Conservation (phyloP, 53 echinoderm and acorn worm genomes). For the Paracentrotus lividus region DNA sequence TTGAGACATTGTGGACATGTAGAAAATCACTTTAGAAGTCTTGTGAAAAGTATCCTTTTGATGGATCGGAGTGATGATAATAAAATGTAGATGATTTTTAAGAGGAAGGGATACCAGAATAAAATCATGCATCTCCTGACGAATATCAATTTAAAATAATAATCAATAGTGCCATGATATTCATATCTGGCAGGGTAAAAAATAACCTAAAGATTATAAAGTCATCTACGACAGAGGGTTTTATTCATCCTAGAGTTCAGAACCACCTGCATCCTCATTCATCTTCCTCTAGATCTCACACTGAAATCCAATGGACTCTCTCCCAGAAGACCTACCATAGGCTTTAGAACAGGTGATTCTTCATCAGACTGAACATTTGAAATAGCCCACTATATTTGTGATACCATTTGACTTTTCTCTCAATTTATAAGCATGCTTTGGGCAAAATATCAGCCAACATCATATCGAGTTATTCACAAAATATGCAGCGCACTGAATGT, state of each 20-base stretch:
- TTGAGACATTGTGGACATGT: too few species aligned
- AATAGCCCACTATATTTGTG: too few species aligned
- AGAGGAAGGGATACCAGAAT: not conserved
- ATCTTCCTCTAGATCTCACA: not conserved
- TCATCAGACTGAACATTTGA: too few species aligned
- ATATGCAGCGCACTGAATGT: too few species aligned
- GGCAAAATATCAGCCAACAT: too few species aligned
- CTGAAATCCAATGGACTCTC: not conserved
- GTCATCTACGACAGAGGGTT: not conserved
- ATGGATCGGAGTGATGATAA: too few species aligned
- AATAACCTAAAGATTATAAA: not conserved
- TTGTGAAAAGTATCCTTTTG: too few species aligned
- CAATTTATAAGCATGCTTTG: too few species aligned
- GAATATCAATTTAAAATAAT: not conserved
- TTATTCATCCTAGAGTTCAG: not conserved
- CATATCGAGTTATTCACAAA: too few species aligned
- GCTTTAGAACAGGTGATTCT: not conserved
- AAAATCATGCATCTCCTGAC: not conserved
- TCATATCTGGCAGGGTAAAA: not conserved
- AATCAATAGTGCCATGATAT: not conserved
- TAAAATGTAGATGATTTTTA: not conserved
- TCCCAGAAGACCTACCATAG: constrained; percentile 5
- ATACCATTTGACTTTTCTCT: too few species aligned
- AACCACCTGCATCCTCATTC: not conserved
- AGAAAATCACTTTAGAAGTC: too few species aligned